These are phyloP conservation scores for Gouania willdenowi DNA, from an alignment of 2,797 vertebrate species.

Conservation along the genomic window DNA sequence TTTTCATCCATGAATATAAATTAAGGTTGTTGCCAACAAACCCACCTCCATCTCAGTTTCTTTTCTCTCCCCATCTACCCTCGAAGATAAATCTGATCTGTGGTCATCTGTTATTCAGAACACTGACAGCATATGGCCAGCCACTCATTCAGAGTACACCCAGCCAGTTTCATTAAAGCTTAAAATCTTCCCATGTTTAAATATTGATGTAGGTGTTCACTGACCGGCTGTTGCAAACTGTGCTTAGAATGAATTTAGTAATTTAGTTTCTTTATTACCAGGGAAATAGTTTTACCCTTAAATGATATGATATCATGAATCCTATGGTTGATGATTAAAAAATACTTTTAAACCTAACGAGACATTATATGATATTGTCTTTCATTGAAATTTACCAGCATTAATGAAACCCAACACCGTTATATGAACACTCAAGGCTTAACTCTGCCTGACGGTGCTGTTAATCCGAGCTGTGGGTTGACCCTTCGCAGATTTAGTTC, in stretches of 20 bases:
- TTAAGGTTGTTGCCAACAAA: constrained; percentile 51
- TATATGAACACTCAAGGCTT: too few relatives aligned
- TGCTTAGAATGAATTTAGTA: constrained; percentile 30
- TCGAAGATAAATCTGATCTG: constrained; percentile 65
- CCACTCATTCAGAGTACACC: constrained; percentile 58
- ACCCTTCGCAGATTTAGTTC: too few relatives aligned
- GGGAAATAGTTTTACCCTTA: too few relatives aligned
- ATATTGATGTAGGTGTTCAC: constrained; percentile 46
- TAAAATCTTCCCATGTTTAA: constrained; percentile 65
- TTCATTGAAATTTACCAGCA: too few relatives aligned
- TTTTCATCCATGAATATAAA: constrained; percentile 59
- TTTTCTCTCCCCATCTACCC: constrained; percentile 32
- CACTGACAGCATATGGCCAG: constrained; percentile 66
- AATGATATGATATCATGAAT: too few relatives aligned
- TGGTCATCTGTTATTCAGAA: constrained; percentile 70
- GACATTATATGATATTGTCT: too few relatives aligned
- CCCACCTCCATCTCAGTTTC: constrained; percentile 33
- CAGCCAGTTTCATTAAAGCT: constrained; percentile 60
- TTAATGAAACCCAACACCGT: too few relatives aligned
- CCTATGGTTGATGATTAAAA: too few relatives aligned
- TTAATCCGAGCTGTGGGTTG: too few relatives aligned
- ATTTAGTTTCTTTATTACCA: too few relatives aligned
- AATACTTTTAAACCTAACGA: too few relatives aligned
- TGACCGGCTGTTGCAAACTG: constrained; percentile 43
- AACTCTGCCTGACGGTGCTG: too few relatives aligned